phyloP scores from a whole-genome alignment of 2,888 invertebrate genomes.

The Drosophila phalerata region DNA sequence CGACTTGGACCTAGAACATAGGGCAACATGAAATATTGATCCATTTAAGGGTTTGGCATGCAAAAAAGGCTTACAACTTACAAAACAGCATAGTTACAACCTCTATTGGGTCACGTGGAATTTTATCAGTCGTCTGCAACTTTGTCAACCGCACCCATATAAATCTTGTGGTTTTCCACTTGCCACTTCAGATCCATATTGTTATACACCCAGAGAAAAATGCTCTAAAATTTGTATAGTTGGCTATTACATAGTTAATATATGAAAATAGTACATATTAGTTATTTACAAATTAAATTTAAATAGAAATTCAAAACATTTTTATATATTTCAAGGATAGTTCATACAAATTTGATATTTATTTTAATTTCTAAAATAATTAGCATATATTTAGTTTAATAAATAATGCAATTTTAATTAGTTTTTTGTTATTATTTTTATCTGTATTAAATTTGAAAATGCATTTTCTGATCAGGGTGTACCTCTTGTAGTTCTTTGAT shows the following conservation, averaged over 20 bases:
- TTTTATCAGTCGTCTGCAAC: conserved; percentile 32
- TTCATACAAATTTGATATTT: too few species aligned
- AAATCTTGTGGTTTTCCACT: conserved; percentile 43
- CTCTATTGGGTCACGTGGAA: conserved; percentile 22
- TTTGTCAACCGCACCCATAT: conserved; percentile 55
- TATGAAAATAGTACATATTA: too few species aligned
- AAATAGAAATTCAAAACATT: too few species aligned
- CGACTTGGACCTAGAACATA: conserved; percentile 1
- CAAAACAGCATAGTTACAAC: conserved; percentile 16
- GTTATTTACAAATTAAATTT: too few species aligned
- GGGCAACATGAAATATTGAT: conserved; percentile 72
- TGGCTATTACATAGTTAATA: too few species aligned
- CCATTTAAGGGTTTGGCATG: conserved; percentile 48
- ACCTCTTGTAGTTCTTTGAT: too few species aligned
- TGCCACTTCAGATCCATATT: conserved; percentile 28
- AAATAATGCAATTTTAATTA: too few species aligned
- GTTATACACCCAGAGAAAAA: conserved; percentile 14
- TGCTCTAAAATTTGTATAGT: not conserved
- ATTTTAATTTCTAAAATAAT: too few species aligned
- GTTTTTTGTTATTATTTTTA: too few species aligned
- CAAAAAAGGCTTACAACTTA: conserved; percentile 47
- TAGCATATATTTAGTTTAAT: too few species aligned
- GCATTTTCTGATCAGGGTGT: not conserved
- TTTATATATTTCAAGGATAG: too few species aligned
- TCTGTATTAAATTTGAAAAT: not conserved